phyloP scores from a whole-genome alignment of 2,113 vertebrate species.

The Seriola aureovittata region DNA sequence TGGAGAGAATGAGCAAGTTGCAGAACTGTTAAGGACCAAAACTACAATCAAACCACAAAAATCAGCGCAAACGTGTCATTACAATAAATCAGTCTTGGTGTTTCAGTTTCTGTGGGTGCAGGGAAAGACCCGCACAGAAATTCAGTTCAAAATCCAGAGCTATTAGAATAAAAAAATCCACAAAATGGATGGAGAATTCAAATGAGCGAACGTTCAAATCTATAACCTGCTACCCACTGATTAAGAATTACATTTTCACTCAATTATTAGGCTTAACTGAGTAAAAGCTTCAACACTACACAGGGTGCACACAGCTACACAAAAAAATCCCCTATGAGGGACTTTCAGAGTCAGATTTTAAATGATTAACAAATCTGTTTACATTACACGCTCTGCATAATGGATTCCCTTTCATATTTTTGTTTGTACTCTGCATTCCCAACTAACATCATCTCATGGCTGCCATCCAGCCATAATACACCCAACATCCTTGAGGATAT shows the following conservation, averaged over 20 bases:
- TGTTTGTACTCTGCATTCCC: constrained; percentile 22
- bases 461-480: constrained; percentile 57
- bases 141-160: constrained; percentile 25
- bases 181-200: constrained; percentile 52
- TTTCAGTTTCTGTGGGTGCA: constrained; percentile 10
- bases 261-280: constrained; percentile 26
- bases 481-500: constrained; percentile 66
- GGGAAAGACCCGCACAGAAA: not conserved
- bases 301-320: constrained; percentile 1
- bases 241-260: constrained; percentile 10
- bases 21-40: not conserved
- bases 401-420: constrained; percentile 13
- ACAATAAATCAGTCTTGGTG: constrained; percentile 7
- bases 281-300: constrained; percentile 13
- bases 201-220: constrained; percentile 33
- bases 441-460: constrained; percentile 28
- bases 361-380: constrained; percentile 38
- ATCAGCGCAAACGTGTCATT: not conserved
- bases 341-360: not conserved
- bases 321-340: not conserved
- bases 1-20: not conserved
- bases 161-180: constrained; percentile 6
- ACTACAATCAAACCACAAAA: not conserved
- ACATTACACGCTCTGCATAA: constrained; percentile 30
- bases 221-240: constrained; percentile 23